Percentiles rank a stretch among this genome's conserved stretches.
Evolutionary conservation across 53 echinoderm and acorn worm genomes (phyloP).

Genomic region (Zoroaster sp.): DNA sequence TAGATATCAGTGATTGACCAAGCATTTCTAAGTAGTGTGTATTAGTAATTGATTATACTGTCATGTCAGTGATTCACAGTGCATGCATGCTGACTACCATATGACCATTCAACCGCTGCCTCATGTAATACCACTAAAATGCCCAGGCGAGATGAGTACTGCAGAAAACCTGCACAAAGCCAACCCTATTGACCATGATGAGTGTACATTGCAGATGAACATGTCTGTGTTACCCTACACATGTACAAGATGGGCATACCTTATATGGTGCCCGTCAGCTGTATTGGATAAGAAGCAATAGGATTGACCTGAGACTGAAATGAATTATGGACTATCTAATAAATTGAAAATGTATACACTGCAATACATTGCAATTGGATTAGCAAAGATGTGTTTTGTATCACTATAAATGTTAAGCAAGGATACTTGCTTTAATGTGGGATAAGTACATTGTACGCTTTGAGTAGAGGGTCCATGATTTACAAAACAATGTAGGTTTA

Average conservation of each 20-base stretch:
- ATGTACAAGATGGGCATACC: constrained; percentile 37
- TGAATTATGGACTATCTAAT: background rate
- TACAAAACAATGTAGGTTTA: too few relatives aligned
- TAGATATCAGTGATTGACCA: background rate
- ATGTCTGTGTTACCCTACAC: background rate
- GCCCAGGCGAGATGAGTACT: constrained; percentile 9
- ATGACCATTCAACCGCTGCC: background rate
- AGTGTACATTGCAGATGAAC: background rate
- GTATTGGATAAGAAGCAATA: background rate
- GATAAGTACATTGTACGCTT: background rate
- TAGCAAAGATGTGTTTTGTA: background rate
- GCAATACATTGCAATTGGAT: background rate
- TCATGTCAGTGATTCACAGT: constrained; percentile 22
- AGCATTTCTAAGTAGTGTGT: background rate
- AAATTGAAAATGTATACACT: background rate
- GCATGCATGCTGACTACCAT: background rate
- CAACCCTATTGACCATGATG: background rate
- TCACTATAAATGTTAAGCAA: background rate
- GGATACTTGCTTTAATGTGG: background rate
- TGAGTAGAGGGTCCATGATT: too few relatives aligned
- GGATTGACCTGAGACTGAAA: constrained; percentile 4
- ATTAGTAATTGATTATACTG: constrained; percentile 41
- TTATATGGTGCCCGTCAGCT: constrained; percentile 28
- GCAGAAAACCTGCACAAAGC: background rate
- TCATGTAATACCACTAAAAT: background rate